Conservation (phyloP, 2,888 invertebrate species). For the Limnephilus rhombicus region DNA sequence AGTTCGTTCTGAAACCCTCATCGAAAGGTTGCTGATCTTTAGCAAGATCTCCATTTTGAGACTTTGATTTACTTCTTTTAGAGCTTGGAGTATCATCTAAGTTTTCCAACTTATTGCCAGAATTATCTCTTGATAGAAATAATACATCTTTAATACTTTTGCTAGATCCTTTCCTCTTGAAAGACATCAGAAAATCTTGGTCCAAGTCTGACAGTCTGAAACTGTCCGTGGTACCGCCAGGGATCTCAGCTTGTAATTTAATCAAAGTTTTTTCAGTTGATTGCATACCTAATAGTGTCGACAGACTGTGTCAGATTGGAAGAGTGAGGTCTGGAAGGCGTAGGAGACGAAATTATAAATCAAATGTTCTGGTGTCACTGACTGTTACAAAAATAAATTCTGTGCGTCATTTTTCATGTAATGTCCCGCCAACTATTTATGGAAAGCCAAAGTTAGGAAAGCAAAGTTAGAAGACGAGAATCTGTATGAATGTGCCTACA, state of each 20-base stretch:
- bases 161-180: not conserved
- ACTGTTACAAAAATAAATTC: not conserved
- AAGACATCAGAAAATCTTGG: slow-evolving; percentile 7
- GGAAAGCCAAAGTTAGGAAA: not conserved
- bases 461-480: not conserved
- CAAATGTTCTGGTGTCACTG: not conserved
- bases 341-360: not conserved
- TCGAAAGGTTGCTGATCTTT: not conserved
- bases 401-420: not conserved
- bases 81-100: not conserved
- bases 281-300: not conserved
- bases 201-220: not conserved
- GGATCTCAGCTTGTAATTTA: not conserved
- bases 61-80: not conserved
- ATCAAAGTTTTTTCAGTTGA: not conserved
- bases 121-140: not conserved
- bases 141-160: not conserved
- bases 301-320: not conserved
- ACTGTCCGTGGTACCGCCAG: not conserved
- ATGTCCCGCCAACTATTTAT: not conserved
- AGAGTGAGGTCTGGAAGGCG: not conserved
- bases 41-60: not conserved
- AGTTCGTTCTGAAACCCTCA: not conserved
- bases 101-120: not conserved
- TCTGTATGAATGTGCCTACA: not conserved